Evolutionary conservation across 2,888 invertebrate species (phyloP), one percentile per base, ranked within the genome.

Genomic region (Biston betularia): DNA sequence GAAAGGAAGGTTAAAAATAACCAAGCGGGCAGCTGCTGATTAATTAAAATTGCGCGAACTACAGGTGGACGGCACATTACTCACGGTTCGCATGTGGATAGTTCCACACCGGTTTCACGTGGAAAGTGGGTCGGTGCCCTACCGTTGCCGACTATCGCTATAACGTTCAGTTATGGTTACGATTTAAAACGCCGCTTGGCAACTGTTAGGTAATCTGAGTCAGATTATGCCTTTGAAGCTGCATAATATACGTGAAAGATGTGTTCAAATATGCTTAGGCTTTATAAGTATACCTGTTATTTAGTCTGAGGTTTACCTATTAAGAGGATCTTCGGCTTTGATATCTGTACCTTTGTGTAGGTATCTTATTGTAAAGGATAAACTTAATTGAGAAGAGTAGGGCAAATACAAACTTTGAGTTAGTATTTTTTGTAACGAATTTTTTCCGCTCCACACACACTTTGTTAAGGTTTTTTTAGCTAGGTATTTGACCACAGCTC

Each of bases 61-160:
- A 70, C 69, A 69, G 74, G 63, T 69, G 69, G 66, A 55, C 40
- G 50, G 63, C 77, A 63, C 63, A 70, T 80, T 80, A 79, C 65
- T 81, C 78, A 77, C 80, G 75, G 69, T 77, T 78, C 79, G 77
- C 70, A 60, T 62, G 65, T 66, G 69, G 65, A 69, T 79, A 74
- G 76, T 70, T 74, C 61, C 64, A 60, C 48, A 60, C 55, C 57
- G 63, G 63, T 63, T 53, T 38, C 50, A 49, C 44, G 24, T 45
- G 60, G 63, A 60, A 71, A 69, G 64, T 71, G 42, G 69, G 53
- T 49, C 64, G 35, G 34, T 54, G 56, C 44, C 49, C 38, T 44
- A 52, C 55, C 49, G 63, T 11, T 35, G 48, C 14, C 56, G 38
- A 44, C 44, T 48, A 44, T 35, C 52, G 60, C 10, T 45, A 38